Evolutionary conservation across 1,140 invertebrate genomes (phyloP).

Genomic region (Heliconius hewitsoni): DNA sequence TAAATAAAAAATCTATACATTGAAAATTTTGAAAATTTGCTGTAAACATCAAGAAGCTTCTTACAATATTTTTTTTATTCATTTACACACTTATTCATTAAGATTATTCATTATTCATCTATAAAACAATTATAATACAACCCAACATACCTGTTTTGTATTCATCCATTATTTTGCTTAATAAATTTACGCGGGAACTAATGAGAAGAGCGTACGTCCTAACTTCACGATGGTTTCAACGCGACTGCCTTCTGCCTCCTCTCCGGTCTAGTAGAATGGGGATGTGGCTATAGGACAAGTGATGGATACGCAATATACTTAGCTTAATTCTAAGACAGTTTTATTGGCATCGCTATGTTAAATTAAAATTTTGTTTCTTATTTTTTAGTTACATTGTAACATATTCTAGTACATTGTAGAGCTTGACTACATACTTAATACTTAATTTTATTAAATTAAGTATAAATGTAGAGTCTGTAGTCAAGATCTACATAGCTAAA

Average conservation of each 20-base stretch:
- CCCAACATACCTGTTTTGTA: background rate
- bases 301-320: slow-evolving; percentile 44
- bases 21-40: too few relatives aligned
- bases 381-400: too few relatives aligned
- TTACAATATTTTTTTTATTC: too few relatives aligned
- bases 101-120: background rate
- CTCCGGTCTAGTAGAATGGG: slow-evolving; percentile 41
- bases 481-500: too few relatives aligned
- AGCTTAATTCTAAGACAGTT: slow-evolving; percentile 37
- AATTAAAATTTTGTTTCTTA: too few relatives aligned
- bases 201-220: slow-evolving; percentile 35
- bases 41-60: too few relatives aligned
- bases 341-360: slow-evolving; percentile 21
- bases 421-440: too few relatives aligned
- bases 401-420: too few relatives aligned
- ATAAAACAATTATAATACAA: background rate
- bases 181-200: slow-evolving; percentile 46
- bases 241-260: slow-evolving; percentile 54
- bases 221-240: slow-evolving; percentile 37
- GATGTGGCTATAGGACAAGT: slow-evolving; percentile 39
- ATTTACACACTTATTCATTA: background rate
- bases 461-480: too few relatives aligned
- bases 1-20: too few relatives aligned
- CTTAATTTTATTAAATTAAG: too few relatives aligned
- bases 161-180: slow-evolving; percentile 58